Percentiles rank a stretch among this genome's conserved stretches.
Conservation (phyloP, 2,113 vertebrate genomes). For the Chroicocephalus ridibundus region DNA sequence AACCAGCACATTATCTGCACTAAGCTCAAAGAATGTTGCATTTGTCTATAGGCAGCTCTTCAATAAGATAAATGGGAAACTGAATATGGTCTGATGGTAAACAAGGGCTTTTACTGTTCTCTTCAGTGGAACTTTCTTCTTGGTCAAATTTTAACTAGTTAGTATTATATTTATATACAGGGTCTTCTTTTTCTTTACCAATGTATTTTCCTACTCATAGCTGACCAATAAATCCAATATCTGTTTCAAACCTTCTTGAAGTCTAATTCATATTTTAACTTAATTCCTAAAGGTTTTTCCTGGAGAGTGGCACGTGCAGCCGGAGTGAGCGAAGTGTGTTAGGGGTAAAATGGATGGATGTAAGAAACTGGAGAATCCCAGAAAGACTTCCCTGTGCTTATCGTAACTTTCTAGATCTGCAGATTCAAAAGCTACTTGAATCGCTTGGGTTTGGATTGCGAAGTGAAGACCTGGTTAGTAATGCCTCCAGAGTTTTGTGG, state of each 20-base stretch:
- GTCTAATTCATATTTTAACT: slow-evolving; percentile 79
- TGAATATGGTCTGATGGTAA: slow-evolving; percentile 92
- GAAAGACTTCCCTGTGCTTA: neutral
- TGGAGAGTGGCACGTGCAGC: neutral
- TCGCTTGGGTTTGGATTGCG: neutral
- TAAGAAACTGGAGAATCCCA: neutral
- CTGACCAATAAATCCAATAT: slow-evolving; percentile 98
- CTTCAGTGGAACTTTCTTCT: slow-evolving; percentile 89
- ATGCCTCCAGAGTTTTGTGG: neutral
- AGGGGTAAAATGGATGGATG: neutral
- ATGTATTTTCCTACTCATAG: slow-evolving; percentile 99
- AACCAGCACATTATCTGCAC: slow-evolving; percentile 97
- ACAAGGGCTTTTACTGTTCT: slow-evolving; percentile 93
- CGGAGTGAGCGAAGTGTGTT: neutral
- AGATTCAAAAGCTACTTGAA: neutral
- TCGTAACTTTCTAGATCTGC: neutral
- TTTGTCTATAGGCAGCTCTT: slow-evolving; percentile 93
- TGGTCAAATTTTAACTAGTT: slow-evolving; percentile 90
- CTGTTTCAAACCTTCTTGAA: slow-evolving; percentile 89
- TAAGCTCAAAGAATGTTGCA: slow-evolving; percentile 92
- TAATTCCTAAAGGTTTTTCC: neutral
- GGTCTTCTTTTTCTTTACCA: slow-evolving; percentile 96
- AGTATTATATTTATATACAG: slow-evolving; percentile 94
- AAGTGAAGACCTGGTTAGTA: neutral
- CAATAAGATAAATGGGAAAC: slow-evolving; percentile 87